Evolutionary conservation across 2,113 vertebrate species (phyloP).

Genomic region (Vulpes ferrilata): DNA sequence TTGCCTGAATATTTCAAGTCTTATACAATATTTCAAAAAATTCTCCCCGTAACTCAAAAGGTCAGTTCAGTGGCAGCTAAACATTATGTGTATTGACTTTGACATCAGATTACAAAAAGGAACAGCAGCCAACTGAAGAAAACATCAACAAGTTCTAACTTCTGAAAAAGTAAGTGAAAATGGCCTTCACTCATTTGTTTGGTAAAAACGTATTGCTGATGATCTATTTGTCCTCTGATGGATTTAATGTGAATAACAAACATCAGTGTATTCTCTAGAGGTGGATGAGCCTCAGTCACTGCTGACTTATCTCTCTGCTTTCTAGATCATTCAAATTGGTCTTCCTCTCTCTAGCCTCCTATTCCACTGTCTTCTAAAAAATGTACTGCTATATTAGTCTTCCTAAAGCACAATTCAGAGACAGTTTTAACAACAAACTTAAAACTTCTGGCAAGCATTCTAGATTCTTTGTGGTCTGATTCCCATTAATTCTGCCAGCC

Average conservation of each 20-base stretch:
- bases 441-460: conserved; percentile 26
- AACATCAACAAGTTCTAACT: background rate
- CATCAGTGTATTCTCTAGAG: background rate
- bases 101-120: conserved; percentile 23
- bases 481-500: background rate
- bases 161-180: conserved; percentile 14
- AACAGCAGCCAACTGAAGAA: background rate
- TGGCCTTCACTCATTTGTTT: conserved; percentile 16
- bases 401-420: conserved; percentile 3
- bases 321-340: background rate
- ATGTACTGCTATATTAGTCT: conserved; percentile 33
- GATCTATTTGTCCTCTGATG: conserved; percentile 23
- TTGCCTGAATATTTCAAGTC: conserved; percentile 37
- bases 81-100: background rate
- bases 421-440: conserved; percentile 2
- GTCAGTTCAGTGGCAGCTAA: conserved; percentile 8
- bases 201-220: background rate
- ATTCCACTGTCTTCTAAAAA: conserved; percentile 22
- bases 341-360: background rate
- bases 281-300: conserved; percentile 3
- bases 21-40: conserved; percentile 41
- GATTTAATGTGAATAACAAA: conserved; percentile 55
- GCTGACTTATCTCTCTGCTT: background rate
- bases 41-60: conserved; percentile 34
- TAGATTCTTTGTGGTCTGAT: background rate